A percentile compares a stretch with the other conserved stretches of the same genome.
Conservation (phyloP, 2,888 invertebrate species). For the Ophonus ardosiacus region DNA sequence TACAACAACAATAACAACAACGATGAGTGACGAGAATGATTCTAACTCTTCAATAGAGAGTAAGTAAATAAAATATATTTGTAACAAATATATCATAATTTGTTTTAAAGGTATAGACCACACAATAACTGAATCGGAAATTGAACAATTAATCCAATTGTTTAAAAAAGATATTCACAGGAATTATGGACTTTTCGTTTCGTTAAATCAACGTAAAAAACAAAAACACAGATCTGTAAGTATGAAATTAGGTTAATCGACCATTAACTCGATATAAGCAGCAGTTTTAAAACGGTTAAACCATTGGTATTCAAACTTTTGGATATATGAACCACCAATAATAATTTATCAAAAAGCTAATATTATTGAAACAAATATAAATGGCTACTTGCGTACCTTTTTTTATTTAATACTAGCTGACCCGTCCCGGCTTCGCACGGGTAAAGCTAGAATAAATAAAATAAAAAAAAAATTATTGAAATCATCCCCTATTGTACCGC, state of each 20-base stretch:
- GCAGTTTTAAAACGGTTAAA: too few species aligned
- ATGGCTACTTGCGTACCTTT: too few species aligned
- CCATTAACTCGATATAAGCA: too few species aligned
- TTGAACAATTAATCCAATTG: background rate
- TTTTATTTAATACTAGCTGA: too few species aligned
- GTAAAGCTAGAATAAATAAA: too few species aligned
- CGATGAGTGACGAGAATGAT: too few species aligned
- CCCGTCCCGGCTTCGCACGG: too few species aligned
- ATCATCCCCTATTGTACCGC: too few species aligned
- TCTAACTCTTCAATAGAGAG: background rate
- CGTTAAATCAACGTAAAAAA: background rate
- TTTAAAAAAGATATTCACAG: conserved; percentile 18
- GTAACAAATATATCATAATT: background rate
- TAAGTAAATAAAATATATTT: background rate
- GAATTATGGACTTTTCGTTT: background rate
- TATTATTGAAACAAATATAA: background rate
- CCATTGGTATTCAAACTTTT: background rate
- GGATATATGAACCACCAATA: background rate
- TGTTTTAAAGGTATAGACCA: background rate
- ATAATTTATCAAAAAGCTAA: too few species aligned
- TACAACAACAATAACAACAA: too few species aligned
- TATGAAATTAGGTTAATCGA: too few species aligned
- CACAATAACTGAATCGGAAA: background rate
- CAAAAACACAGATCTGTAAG: background rate
- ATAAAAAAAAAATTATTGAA: too few species aligned